Evolutionary conservation across 2,797 vertebrate species (phyloP), one percentile per base, ranked within the genome.

Genomic region (Decapterus maruadsi): DNA sequence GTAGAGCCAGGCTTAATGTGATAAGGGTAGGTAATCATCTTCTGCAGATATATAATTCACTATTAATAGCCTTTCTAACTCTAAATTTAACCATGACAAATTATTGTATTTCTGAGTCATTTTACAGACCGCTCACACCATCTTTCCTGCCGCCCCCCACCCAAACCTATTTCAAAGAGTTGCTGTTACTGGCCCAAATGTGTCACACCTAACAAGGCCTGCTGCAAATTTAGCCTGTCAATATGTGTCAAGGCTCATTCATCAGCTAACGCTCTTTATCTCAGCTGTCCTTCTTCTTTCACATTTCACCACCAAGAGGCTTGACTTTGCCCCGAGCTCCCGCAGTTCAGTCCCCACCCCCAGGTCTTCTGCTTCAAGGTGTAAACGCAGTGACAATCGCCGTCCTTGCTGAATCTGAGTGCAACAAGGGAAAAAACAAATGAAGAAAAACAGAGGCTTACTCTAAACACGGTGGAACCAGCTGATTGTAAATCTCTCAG

Each of bases 201-300:
- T 95, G 94, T 95, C 94, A 93, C 90, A 90, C 90, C 90, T 93
- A 94, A 94, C 92, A 92, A 89, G 93, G 81, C 86, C 82, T 19
- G 83, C 92, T 89, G 90, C 90, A 93, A 94, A 94, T 94, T 93
- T 92, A 92, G 89, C 81, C 88, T 93, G 94, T 94, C 93, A 87
- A 95, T 95, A 93, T 80, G 72, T 93, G 92, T 94, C 93, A 92
- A 77, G 89, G 73, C 87, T 93, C 87, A 91, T 95, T 94, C 91
- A 94, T 94, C 93, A 95, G 87, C 88, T 63, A 90, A 88, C 83
- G 64, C 83, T 89, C 85, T 91, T 92, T 89, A 91, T 91, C 86
- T 88, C 82, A 82, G 83, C 83, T 87, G 82, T 88, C 80, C 80
- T 66, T 83, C 68, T 56, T 76, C 78, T 85, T 89, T 90, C 87